These are phyloP conservation scores for Lordiphosa mommai DNA, from an alignment of 1,140 invertebrate species.

Conservation along the genomic window DNA sequence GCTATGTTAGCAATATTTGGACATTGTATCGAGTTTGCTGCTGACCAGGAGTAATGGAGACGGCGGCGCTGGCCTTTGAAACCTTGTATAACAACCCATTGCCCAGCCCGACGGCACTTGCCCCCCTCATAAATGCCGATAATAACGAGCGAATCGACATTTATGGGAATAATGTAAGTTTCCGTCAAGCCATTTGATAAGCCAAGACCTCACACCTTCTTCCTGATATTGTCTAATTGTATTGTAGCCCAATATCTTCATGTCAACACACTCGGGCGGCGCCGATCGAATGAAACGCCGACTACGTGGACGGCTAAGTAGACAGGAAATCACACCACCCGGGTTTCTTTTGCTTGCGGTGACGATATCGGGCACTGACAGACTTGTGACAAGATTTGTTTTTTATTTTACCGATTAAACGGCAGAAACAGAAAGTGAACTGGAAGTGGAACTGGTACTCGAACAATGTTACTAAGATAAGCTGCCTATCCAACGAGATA, in stretches of 20 bases:
- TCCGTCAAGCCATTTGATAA: slow-evolving; percentile 22
- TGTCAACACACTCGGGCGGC: too few relatives aligned
- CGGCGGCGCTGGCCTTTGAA: not conserved
- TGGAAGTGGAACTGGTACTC: slow-evolving; percentile 9
- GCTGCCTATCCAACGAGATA: not conserved
- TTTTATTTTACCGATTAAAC: slow-evolving; percentile 1
- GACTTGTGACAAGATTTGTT: slow-evolving; percentile 9
- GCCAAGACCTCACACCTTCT: not conserved
- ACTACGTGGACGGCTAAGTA: too few relatives aligned
- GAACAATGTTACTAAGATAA: not conserved
- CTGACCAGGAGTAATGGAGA: not conserved
- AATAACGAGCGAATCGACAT: not conserved
- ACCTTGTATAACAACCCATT: slow-evolving; percentile 5
- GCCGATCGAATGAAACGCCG: too few relatives aligned
- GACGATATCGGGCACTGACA: slow-evolving; percentile 1
- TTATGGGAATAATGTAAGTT: not conserved
- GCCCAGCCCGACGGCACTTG: not conserved
- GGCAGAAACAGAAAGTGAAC: slow-evolving; percentile 13
- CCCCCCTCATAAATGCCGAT: too few relatives aligned
- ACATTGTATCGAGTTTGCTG: slow-evolving; percentile 8
- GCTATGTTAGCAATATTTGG: not conserved
- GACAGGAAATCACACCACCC: not conserved
- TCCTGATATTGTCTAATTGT: slow-evolving; percentile 5
- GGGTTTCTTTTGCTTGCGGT: not conserved
- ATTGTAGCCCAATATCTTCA: slow-evolving; percentile 1